These are phyloP conservation scores for Okamejei kenojei DNA, from an alignment of 2,797 vertebrate species.

Conservation along the genomic window DNA sequence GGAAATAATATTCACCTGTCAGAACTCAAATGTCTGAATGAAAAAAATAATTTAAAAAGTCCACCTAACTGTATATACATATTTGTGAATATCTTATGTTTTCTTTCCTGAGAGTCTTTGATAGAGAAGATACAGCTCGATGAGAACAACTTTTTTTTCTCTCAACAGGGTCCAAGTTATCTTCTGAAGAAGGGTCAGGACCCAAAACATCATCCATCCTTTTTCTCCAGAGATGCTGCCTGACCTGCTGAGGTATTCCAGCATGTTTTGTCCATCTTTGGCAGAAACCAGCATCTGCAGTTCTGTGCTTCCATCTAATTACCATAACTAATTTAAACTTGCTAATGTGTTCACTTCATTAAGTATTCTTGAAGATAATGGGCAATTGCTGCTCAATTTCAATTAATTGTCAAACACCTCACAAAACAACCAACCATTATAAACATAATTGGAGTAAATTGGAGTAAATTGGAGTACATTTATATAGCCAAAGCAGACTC, in stretches of 20 bases:
- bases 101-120: background rate
- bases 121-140: background rate
- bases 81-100: too few relatives aligned
- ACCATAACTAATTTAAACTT: background rate
- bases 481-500: background rate
- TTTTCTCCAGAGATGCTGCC: too few relatives aligned
- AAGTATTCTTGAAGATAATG: background rate
- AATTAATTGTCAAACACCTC: background rate
- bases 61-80: background rate
- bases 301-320: too few relatives aligned
- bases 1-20: background rate
- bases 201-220: too few relatives aligned
- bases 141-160: background rate
- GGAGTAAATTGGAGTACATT: background rate
- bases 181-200: too few relatives aligned
- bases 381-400: background rate
- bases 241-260: too few relatives aligned
- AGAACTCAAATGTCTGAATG: background rate
- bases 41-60: background rate
- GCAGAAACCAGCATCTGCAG: too few relatives aligned
- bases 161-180: too few relatives aligned
- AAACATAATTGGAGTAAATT: background rate
- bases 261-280: too few relatives aligned
- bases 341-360: background rate
- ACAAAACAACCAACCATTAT: background rate